Evolutionary conservation across 1,140 invertebrate genomes (phyloP), one percentile per base, ranked within the genome.

Genomic region (Cryptotermes secundus): DNA sequence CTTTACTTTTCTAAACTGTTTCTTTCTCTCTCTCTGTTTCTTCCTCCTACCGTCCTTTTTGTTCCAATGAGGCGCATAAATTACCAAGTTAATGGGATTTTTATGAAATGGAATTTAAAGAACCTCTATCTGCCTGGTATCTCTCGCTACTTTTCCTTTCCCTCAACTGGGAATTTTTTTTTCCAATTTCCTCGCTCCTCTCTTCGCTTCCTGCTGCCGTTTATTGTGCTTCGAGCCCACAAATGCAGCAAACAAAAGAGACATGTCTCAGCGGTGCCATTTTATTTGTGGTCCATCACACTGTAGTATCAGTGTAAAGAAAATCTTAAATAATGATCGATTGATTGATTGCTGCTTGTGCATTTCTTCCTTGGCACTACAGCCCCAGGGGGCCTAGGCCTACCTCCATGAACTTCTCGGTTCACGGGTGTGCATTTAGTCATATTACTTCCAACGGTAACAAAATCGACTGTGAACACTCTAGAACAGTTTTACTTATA

Each of bases 81-180:
- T 85, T 85, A 85, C 83, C 85, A 85, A 85, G 83, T 85, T 85
- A 85, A 85, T 85, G 83, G 85, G 79, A 85, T 84, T 85, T 85
- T 83, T 85, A 83, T 84, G 80, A 84, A 84, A 84, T 84, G 83
- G 83, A 84, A 84, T 84, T 84, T 84, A 72, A 84, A 80, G 83
- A 84, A 84, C 49, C 83, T 22, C 80, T 45, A 26, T 82, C 35
- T 82, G 59, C n/a, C n/a, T 72, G n/a, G 59, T 72, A 72, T 26
- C 59, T 31, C n/a, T n/a, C 59, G 9, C 59, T n/a, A 72, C n/a
- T 72, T 72, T 31, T 72, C 26, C 59, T 16, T 59, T 19, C 19
- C 6, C 3, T 59, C 53, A 26, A 59, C 53, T n/a, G 59, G 59
- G 59, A 65, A 65, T 82, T 82, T 31, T 82, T n/a, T n/a, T 53